Percentiles rank a stretch among this genome's conserved stretches.
These are phyloP conservation scores for Odontamblyopus rebecca DNA, from an alignment of 2,797 vertebrate genomes.

Conservation along the genomic window DNA sequence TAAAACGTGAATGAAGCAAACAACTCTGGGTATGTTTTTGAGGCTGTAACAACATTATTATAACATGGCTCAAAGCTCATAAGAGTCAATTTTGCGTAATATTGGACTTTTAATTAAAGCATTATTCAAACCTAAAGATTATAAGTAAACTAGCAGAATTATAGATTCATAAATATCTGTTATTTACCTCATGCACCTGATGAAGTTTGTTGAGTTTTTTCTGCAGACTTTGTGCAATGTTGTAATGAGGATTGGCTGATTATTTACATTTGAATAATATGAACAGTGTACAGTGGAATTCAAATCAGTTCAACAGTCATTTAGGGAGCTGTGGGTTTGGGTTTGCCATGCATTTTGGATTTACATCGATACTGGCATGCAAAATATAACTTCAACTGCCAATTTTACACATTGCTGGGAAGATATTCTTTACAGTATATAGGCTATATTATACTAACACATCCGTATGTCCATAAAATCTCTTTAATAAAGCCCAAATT, in stretches of 20 bases:
- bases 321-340: not conserved
- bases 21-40: no score
- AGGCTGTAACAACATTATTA: no score
- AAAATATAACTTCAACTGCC: not conserved
- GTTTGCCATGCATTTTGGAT: no score
- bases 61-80: no score
- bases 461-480: not conserved
- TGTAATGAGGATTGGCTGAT: not conserved
- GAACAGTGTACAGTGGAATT: not conserved
- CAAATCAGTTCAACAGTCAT: not conserved
- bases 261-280: conserved; percentile 7
- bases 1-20: no score
- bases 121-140: no score
- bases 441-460: not conserved
- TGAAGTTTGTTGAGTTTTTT: not conserved
- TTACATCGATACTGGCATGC: no score
- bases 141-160: no score
- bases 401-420: not conserved
- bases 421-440: no score
- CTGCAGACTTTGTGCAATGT: not conserved
- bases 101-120: no score
- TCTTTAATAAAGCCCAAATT: conserved; percentile 5
- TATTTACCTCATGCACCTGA: conserved; percentile 16
- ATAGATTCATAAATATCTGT: not conserved
- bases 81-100: no score